Evolutionary conservation across 1,140 invertebrate species (phyloP), one percentile per base, ranked within the genome.

Genomic region (Ceratina australensis): DNA sequence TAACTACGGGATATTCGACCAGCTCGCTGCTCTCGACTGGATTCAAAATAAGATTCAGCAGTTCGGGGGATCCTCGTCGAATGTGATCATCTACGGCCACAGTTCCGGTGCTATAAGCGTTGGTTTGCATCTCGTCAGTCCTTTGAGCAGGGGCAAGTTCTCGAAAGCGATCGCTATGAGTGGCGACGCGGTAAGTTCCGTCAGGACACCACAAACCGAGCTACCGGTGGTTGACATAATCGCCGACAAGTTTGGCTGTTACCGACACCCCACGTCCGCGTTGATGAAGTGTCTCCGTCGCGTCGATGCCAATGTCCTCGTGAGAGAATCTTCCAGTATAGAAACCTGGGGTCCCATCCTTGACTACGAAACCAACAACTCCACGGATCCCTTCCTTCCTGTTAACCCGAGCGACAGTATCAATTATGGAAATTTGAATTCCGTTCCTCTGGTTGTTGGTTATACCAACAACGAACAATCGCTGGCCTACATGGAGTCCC

Each of bases 1-100:
- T 16, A 99, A 99, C 91, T 97, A 95, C 84, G 98, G 98, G 0
- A 91, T 99, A 83, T 94, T 97, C 92, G 98, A 99, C 87, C 98
- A 98, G 93, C 94, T 97, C 52, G 95, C 97, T 8, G 96, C 97
- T 0, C 90, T 98, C 33, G 94, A 95, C 81, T 98, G 97, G 97
- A 94, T 99, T 0, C 95, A 96, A 87, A 95, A 95, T 59, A 98
- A 98, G 88, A 98, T 98, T 16, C 94, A 95, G 72, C 89, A 92
- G 57, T 99, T 99, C 88, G 96, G 97, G 20, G 98, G 98, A 0
- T 95, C 98, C 83, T 92, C 95, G 0, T 93, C 95, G 20, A 96
- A 97, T 74, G 95, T 99, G 0, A 97, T 97, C 18, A 93, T 99
- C 10, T 97, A 97, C 89, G 98, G 98, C 0, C 97, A 98, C 86